Percentiles rank a stretch among this genome's conserved stretches.
These are phyloP conservation scores for Eulithis testata DNA, from an alignment of 2,888 invertebrate genomes.

Conservation along the genomic window DNA sequence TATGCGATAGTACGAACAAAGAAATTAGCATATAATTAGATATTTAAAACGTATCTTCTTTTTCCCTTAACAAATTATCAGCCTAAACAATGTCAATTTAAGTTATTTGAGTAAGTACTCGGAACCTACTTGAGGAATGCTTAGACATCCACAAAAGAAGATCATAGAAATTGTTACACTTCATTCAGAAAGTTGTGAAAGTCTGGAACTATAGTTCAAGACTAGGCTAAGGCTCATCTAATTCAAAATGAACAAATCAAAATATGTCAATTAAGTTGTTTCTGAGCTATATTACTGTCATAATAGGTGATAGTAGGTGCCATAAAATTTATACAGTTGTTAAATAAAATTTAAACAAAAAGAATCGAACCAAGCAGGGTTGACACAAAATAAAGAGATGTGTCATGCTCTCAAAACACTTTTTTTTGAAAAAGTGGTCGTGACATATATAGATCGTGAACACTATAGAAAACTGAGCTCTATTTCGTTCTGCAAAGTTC, in stretches of 20 bases:
- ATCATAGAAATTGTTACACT: conserved; percentile 10
- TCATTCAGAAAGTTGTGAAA: conserved; percentile 5
- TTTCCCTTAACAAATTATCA: conserved; percentile 27
- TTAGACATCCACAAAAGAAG: conserved; percentile 2
- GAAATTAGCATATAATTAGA: conserved; percentile 58
- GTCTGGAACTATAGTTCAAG: neutral
- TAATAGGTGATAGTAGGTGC: no score
- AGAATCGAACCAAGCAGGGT: neutral
- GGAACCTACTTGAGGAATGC: neutral
- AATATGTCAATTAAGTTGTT: neutral
- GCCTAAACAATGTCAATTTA: conserved; percentile 12
- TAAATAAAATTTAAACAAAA: no score
- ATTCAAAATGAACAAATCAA: neutral
- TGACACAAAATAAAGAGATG: conserved; percentile 11
- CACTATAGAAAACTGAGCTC: conserved; percentile 14
- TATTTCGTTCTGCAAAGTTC: conserved; percentile 15
- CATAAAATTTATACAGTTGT: no score
- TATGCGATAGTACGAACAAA: conserved; percentile 70
- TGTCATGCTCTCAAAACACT: conserved; percentile 13
- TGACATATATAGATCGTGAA: neutral
- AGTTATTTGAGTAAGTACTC: neutral
- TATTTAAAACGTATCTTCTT: conserved; percentile 37
- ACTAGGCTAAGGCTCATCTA: conserved; percentile 1
- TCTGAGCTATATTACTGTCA: neutral
- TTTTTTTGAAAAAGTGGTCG: conserved; percentile 20